Base-by-base conservation (phyloP, 2,113 vertebrate species). In the Ondatra zibethicus region DNA sequence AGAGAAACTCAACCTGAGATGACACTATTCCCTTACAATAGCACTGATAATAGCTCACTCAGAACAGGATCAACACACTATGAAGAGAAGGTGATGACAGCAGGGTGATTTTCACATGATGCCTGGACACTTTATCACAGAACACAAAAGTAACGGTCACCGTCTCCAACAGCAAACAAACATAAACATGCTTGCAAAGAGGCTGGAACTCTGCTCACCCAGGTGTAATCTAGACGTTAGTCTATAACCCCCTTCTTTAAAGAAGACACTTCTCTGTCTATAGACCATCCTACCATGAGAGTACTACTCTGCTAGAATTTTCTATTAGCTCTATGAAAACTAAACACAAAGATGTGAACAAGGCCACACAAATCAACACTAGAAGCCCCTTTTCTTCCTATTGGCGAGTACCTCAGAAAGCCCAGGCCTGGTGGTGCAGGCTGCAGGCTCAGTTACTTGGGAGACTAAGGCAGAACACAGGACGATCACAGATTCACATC, bases 291-390 rank as follows among this genome's bases (percentile, higher is more conserved):
- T 88, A 92, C 31, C 21, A 39, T 61, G 39, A 21, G 4, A 82
- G 78, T 29, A 81, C 75, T 29, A 29, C 61, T 95, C 61, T 88
- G 70, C 55, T 65, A 86, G 21, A 10, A 86, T 61, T 42, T 19
- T 12, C 42, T 36, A 4, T 3, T 78, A 70, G 58, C 50, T 85
- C 88, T 93, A 39, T 36, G 50, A 86, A 92, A 87, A 91, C 88
- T 94, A 66, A 93, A 97, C 82, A 77, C 70, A 82, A 77, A 73
- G 52, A 92, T 70, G 68, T 88, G 25, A 92, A 94, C 52, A 80
- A 91, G 47, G 29, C 42, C 66, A 93, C 39, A 82, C 50, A 96
- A 89, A 89, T 42, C 61, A 84, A 65, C 70, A 11, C 81, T 65
- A 65, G 84, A 31, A 13, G 33, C n/a, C 39, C 78, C 45, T 87